A percentile compares a stretch with the other conserved stretches of the same genome.
Conservation (phyloP, 1,140 invertebrate genomes). For the silkworm (Bombyx mori) region ASM3026992v2 NC_085119.1:17070501-17071000, state of each 20-base stretch:
- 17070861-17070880: not conserved
- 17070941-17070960: slow-evolving; percentile 17
- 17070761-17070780: too few species aligned
- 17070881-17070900: not conserved
- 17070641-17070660: slow-evolving; percentile 33
- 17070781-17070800: too few species aligned
- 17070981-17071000: slow-evolving; percentile 58
- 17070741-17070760: not conserved
- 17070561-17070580: too few species aligned
- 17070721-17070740: slow-evolving; percentile 3
- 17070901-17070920: slow-evolving; percentile 7
- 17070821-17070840: not conserved
- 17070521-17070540: too few species aligned
- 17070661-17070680: slow-evolving; percentile 36
- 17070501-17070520: too few species aligned
- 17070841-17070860: not conserved
- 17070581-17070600: slow-evolving; percentile 15
- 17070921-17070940: slow-evolving; percentile 15
- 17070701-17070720: slow-evolving; percentile 14
- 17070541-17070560: too few species aligned
- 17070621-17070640: slow-evolving; percentile 28
- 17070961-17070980: slow-evolving; percentile 48
- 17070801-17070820: not conserved
- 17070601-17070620: slow-evolving; percentile 24
- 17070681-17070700: slow-evolving; percentile 31